phyloP scores from a whole-genome alignment of 2,113 vertebrate species.

The Tonatia bakeri region DNA sequence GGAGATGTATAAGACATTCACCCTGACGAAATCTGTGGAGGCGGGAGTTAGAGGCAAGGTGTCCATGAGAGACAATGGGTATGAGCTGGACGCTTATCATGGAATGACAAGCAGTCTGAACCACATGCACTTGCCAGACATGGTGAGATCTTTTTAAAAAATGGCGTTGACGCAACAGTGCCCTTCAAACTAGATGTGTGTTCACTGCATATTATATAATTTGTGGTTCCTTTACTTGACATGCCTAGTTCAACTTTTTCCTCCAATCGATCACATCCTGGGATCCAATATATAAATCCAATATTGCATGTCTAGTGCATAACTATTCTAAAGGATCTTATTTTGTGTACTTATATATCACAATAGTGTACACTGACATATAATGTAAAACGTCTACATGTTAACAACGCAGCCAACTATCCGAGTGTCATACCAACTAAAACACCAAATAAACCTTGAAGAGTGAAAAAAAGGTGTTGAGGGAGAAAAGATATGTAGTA shows the following conservation, averaged over 20 bases:
- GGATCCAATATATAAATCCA: not conserved
- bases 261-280: not conserved
- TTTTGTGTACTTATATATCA: not conserved
- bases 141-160: not conserved
- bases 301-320: not conserved
- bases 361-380: not conserved
- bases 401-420: not conserved
- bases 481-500: not conserved
- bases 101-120: not conserved
- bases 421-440: not conserved
- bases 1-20: not conserved
- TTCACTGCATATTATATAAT: not conserved
- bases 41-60: not conserved
- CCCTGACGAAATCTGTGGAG: not conserved
- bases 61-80: not conserved
- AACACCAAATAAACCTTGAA: not conserved
- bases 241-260: not conserved
- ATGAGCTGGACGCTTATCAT: not conserved
- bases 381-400: not conserved
- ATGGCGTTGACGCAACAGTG: not conserved
- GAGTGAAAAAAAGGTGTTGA: not conserved
- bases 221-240: not conserved
- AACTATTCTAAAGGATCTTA: not conserved
- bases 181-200: not conserved
- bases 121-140: not conserved